Conservation (phyloP, 2,113 vertebrate species). For the Salminus brasiliensis region DNA sequence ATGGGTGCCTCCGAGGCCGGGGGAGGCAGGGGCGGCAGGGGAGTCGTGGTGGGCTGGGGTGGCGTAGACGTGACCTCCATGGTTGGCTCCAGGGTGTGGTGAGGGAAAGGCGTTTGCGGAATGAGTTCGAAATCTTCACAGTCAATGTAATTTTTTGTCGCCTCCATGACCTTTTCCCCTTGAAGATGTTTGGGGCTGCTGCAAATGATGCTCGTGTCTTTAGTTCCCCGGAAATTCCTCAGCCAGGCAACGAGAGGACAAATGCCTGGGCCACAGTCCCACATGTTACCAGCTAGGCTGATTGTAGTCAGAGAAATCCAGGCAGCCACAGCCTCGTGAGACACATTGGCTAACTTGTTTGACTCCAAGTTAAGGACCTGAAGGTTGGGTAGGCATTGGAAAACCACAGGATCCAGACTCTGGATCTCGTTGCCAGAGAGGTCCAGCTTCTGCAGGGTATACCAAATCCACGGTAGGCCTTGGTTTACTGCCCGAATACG, state of each 20-base stretch:
- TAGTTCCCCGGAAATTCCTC: constrained; percentile 93
- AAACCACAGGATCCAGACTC: constrained; percentile 90
- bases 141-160: constrained; percentile 87
- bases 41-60: constrained; percentile 81
- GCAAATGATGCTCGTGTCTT: constrained; percentile 98
- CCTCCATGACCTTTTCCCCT: constrained; percentile 94
- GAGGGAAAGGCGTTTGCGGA: constrained; percentile 69
- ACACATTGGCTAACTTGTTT: constrained; percentile 96
- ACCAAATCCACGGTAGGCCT: constrained; percentile 96
- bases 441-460: constrained; percentile 96
- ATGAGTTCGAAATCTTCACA: constrained; percentile 82
- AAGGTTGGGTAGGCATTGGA: constrained; percentile 95
- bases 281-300: constrained; percentile 94
- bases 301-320: constrained; percentile 97
- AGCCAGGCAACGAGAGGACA: constrained; percentile 95
- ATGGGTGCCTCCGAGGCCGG: constrained; percentile 68
- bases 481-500: constrained; percentile 94
- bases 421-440: constrained; percentile 97
- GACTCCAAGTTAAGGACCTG: constrained; percentile 97
- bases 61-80: constrained; percentile 70
- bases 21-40: constrained; percentile 63
- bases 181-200: constrained; percentile 95
- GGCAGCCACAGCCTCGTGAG: constrained; percentile 90
- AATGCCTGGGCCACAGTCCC: constrained; percentile 94
- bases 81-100: constrained; percentile 65